phyloP scores from a whole-genome alignment of 2,888 invertebrate genomes.

The Halocaridina rubra region DNA sequence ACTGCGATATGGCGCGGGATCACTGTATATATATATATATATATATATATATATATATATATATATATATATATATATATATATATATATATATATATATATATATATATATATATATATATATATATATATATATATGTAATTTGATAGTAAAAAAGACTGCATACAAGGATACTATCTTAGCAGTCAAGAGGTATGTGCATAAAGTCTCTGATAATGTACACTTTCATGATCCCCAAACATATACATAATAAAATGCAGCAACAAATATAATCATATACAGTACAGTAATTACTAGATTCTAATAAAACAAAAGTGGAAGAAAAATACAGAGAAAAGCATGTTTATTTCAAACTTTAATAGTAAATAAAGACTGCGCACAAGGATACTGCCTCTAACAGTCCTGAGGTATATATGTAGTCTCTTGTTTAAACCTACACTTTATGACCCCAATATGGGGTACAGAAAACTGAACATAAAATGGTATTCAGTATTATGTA shows the following conservation, averaged over 20 bases:
- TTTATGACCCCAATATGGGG: slow-evolving; percentile 36
- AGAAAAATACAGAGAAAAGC: background rate
- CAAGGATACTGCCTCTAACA: background rate
- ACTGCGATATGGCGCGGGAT: too few relatives aligned
- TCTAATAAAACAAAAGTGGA: background rate
- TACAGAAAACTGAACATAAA: background rate
- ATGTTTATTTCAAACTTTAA: background rate
- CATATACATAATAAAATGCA: background rate
- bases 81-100: too few relatives aligned
- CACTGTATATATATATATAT: too few relatives aligned
- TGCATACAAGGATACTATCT: background rate
- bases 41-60: too few relatives aligned
- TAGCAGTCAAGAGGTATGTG: background rate
- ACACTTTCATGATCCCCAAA: background rate
- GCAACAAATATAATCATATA: background rate
- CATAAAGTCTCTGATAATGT: background rate
- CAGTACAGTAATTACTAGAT: background rate
- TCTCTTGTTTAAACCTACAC: slow-evolving; percentile 4
- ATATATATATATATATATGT: too few relatives aligned
- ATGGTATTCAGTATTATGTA: background rate
- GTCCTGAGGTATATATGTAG: slow-evolving; percentile 42
- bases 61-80: too few relatives aligned
- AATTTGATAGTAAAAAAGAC: too few relatives aligned
- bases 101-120: too few relatives aligned
- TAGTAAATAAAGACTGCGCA: background rate